phyloP scores from a whole-genome alignment of 2,797 vertebrate genomes.

The Tamandua tetradactyla region DNA sequence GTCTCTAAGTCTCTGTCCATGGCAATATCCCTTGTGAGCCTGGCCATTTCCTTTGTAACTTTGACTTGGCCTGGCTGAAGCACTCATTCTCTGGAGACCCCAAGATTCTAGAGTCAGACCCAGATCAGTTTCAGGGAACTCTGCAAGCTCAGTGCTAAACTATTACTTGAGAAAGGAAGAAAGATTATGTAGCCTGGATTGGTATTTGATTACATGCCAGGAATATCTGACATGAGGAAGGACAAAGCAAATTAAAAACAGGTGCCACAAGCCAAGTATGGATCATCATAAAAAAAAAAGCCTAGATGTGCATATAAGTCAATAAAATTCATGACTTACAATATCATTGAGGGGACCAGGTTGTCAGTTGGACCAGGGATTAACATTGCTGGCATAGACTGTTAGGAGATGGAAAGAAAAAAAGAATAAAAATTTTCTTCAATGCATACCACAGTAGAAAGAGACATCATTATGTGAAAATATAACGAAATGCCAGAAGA shows the following conservation, averaged over 20 bases:
- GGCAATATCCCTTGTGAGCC: accelerated
- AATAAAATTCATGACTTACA: too few species aligned
- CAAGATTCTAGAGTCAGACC: background rate
- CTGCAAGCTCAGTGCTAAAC: background rate
- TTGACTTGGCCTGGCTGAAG: too few species aligned
- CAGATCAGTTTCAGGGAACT: background rate
- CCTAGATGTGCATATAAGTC: accelerated
- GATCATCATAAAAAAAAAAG: background rate
- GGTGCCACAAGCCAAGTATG: background rate
- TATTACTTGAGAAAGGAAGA: background rate
- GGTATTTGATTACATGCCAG: accelerated
- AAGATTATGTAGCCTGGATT: background rate
- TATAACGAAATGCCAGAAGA: background rate
- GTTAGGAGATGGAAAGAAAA: background rate
- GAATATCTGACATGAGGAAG: background rate
- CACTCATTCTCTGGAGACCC: background rate
- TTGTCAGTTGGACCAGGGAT: too few species aligned
- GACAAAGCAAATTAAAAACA: background rate
- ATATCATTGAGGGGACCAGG: too few species aligned
- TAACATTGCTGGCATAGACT: background rate
- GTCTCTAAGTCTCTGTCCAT: background rate
- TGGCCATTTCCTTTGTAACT: background rate
- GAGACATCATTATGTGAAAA: background rate
- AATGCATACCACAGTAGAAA: background rate
- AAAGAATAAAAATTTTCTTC: background rate